Evolutionary conservation across 2,113 vertebrate genomes (phyloP).

Genomic region (Callipepla squamata): DNA sequence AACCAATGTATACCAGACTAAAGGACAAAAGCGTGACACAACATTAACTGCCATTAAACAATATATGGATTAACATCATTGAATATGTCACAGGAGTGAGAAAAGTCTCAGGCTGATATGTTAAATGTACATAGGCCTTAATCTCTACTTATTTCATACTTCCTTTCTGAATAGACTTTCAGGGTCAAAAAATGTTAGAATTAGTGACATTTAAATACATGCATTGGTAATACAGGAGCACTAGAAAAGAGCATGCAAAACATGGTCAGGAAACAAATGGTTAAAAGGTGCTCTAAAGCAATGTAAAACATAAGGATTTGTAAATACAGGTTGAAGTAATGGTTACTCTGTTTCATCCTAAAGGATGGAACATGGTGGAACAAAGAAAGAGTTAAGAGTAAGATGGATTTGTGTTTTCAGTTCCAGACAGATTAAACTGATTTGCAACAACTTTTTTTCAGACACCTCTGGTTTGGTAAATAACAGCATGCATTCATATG

Average conservation of each 20-base stretch:
- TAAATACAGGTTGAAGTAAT: background rate
- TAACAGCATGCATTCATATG: background rate
- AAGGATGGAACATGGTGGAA: background rate
- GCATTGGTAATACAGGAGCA: background rate
- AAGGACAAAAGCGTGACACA: background rate
- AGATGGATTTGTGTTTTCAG: background rate
- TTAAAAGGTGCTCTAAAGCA: conserved; percentile 7
- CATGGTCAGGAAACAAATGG: background rate
- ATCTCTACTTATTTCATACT: background rate
- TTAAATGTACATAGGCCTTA: background rate
- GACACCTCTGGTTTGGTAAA: background rate
- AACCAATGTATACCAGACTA: background rate
- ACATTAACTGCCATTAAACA: conserved; percentile 39
- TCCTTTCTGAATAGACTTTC: background rate
- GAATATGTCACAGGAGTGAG: background rate
- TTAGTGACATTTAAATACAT: background rate
- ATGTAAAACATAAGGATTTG: background rate
- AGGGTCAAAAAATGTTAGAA: background rate
- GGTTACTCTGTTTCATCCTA: background rate
- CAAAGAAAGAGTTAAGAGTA: background rate
- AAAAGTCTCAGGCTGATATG: background rate
- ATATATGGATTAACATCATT: background rate
- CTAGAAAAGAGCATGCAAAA: background rate
- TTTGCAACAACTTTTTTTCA: background rate
- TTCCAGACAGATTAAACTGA: background rate